phyloP scores from a whole-genome alignment of 2,888 invertebrate species.

The Scaptodrosophila latifasciaeformis region DNA sequence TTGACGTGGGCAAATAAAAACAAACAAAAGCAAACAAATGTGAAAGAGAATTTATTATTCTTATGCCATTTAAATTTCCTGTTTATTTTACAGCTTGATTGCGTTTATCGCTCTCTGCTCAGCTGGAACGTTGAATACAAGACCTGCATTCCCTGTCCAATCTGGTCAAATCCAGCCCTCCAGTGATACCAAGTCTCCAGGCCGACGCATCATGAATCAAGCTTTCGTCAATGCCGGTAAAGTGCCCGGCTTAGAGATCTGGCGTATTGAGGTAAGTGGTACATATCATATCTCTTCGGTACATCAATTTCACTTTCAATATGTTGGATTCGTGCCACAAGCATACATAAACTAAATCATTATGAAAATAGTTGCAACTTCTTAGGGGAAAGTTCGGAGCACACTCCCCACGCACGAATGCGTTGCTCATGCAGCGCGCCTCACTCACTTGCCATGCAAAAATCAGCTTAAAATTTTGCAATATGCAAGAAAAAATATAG shows the following conservation, averaged over 20 bases:
- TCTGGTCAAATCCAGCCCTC: slow-evolving; percentile 60
- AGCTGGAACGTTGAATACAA: slow-evolving; percentile 68
- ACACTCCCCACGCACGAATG: slow-evolving; percentile 57
- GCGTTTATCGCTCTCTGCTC: slow-evolving; percentile 61
- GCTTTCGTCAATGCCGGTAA: slow-evolving; percentile 84
- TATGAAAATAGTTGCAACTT: slow-evolving; percentile 44
- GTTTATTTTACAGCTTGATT: slow-evolving; percentile 51
- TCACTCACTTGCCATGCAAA: slow-evolving; percentile 1
- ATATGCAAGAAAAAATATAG: not conserved
- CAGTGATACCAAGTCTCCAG: slow-evolving; percentile 58
- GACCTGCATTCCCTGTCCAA: slow-evolving; percentile 68
- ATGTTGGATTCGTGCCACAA: too few species aligned
- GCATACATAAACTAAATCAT: too few species aligned
- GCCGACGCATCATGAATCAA: slow-evolving; percentile 76
- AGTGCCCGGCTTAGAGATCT: slow-evolving; percentile 83
- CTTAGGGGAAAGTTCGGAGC: slow-evolving; percentile 49
- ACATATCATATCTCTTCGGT: not conserved
- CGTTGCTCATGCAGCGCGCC: slow-evolving; percentile 47
- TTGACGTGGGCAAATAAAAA: not conserved
- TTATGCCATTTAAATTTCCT: slow-evolving; percentile 5
- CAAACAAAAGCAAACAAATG: too few species aligned
- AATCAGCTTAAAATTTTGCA: not conserved
- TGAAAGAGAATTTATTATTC: too few species aligned
- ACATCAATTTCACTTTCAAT: slow-evolving; percentile 16
- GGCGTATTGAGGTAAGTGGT: slow-evolving; percentile 87